Evolutionary conservation across 2,113 vertebrate species (phyloP).

Genomic region (Oceanites oceanicus): DNA sequence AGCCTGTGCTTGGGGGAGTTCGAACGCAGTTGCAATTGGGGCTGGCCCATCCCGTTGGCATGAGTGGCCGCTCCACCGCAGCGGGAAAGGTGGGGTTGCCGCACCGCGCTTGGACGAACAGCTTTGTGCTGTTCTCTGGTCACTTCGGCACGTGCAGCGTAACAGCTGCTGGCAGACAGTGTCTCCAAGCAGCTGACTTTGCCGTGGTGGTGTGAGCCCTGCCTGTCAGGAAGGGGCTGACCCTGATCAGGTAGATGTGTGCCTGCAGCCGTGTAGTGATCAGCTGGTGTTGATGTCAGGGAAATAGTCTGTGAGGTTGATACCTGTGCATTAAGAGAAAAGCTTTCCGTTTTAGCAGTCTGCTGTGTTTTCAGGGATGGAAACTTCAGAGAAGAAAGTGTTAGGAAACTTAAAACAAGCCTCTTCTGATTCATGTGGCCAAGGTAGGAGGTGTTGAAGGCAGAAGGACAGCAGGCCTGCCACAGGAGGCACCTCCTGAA

Average conservation of each 20-base stretch:
- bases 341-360: not conserved
- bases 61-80: not conserved
- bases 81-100: not conserved
- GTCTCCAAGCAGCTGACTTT: not conserved
- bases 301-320: not conserved
- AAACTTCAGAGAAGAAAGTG: not conserved
- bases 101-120: accelerated
- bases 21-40: accelerated
- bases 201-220: not conserved
- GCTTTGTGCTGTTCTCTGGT: not conserved
- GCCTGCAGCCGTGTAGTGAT: not conserved
- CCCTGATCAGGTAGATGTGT: not conserved
- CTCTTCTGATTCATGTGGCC: not conserved
- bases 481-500: not conserved
- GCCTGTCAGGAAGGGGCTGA: not conserved
- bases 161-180: not conserved
- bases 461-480: not conserved
- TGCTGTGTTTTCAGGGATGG: not conserved
- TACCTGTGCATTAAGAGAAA: not conserved
- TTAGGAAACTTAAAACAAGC: not conserved
- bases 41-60: not conserved
- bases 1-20: not conserved
- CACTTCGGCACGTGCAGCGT: not conserved
- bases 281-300: not conserved
- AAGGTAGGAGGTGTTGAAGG: not conserved